Evolutionary conservation across 2,888 invertebrate genomes (phyloP).

Genomic region (Drosophila leonis): DNA sequence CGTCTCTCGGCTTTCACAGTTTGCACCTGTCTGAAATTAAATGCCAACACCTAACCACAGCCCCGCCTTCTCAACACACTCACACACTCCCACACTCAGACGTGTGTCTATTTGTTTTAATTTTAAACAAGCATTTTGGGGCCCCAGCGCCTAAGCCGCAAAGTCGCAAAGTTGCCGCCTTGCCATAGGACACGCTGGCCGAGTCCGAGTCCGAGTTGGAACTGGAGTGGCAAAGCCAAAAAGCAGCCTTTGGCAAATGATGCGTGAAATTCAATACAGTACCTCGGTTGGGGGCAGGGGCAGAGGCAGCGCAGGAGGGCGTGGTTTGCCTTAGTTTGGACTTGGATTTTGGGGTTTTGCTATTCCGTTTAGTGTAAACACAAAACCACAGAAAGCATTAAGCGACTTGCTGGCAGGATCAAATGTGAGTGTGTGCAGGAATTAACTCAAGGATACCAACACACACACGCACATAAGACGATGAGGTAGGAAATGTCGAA

Average conservation of each 20-base stretch:
- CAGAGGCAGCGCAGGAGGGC: background rate
- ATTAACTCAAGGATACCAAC: constrained; percentile 49
- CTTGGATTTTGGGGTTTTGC: constrained; percentile 29
- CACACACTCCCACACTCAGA: background rate
- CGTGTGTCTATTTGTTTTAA: constrained; percentile 71
- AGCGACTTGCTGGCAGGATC: constrained; percentile 58
- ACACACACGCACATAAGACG: constrained; percentile 24
- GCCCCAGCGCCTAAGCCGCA: constrained; percentile 44
- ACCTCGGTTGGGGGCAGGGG: background rate
- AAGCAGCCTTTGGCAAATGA: constrained; percentile 74
- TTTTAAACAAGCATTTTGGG: constrained; percentile 51
- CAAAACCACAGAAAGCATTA: constrained; percentile 62
- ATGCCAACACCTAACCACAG: constrained; percentile 44
- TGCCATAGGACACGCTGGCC: constrained; percentile 26
- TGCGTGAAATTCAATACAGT: constrained; percentile 78
- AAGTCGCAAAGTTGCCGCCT: constrained; percentile 69
- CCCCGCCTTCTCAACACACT: background rate
- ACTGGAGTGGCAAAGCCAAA: constrained; percentile 32
- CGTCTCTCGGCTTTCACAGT: constrained; percentile 2
- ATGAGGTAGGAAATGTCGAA: constrained; percentile 25
- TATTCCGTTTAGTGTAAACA: constrained; percentile 69
- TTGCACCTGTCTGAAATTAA: constrained; percentile 58
- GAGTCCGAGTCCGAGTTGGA: constrained; percentile 7
- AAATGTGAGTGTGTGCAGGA: constrained; percentile 45
- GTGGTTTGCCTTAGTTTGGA: constrained; percentile 21